Evolutionary conservation across 2,888 invertebrate genomes (phyloP), one percentile per base, ranked within the genome.

Genomic region (Zele albiditarsus): DNA sequence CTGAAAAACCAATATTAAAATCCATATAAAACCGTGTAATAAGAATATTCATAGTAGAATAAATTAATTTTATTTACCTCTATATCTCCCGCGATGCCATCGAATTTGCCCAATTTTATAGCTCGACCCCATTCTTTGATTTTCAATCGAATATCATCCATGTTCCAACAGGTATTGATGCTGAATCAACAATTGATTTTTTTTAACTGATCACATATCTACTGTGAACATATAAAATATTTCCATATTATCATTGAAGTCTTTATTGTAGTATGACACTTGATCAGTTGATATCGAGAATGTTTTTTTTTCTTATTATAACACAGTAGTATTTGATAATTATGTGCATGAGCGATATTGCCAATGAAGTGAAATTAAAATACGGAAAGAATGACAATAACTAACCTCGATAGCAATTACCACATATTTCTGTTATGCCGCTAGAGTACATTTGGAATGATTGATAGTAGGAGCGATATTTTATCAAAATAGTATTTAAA

Each of bases 61-160:
- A 46, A 42, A 62, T 28, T 25, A 42, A 63, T 38, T 71, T 27
- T 16, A 42, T 31, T 60, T 72, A 79, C 79, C 79, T 67, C 14
- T 23, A 79, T 42, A 71, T 79, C 76, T 20, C 62, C 28, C 14
- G 33, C 46, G 10, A 79, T 33, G 1, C 28, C 66, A 20, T 27
- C 10, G 6, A 79, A 63, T 2, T 77, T 25, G 14, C 49, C 62
- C 2, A 33, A 58, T 16, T 65, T 31, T 23, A 79, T 69, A 3
- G 67, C 73, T 14, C 31, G n/a, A 16, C 33, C 58, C 79, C 78
- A 79, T 49, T 33, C 67, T 63, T 73, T 75, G 10, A 70, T 25
- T 33, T 78, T 74, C n/a, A 6, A 0, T 23, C 31, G 63, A 16
- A 57, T 31, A 3, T 33, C 49, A 10, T 74, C 74, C 76, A 78